Conservation (phyloP, 2,888 invertebrate species). For the Leptopilina drosophilae region DNA sequence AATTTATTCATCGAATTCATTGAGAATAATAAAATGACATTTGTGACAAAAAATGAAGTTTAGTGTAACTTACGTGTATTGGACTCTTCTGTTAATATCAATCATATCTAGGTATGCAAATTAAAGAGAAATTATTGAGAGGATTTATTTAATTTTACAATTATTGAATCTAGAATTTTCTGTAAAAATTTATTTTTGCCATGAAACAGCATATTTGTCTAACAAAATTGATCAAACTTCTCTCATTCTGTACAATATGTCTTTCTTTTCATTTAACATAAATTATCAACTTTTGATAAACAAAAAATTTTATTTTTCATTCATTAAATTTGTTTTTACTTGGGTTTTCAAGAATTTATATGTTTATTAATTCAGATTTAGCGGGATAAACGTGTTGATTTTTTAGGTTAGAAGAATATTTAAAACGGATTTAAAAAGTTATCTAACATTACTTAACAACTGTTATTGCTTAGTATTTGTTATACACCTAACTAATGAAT, state of each 20-base stretch:
- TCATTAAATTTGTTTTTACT: not conserved
- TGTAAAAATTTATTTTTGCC: not conserved
- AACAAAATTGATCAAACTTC: not conserved
- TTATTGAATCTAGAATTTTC: not conserved
- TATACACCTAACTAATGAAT: not conserved
- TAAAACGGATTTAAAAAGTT: not conserved
- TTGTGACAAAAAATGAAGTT: slow-evolving; percentile 79
- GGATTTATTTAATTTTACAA: not conserved
- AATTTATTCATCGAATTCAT: not conserved
- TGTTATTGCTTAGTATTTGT: not conserved
- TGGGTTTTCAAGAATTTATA: not conserved
- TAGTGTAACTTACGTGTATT: slow-evolving; percentile 80
- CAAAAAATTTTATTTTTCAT: not conserved
- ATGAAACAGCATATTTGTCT: not conserved
- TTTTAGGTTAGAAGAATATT: not conserved
- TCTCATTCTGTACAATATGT: no score
- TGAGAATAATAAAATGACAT: slow-evolving; percentile 37
- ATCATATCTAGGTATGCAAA: slow-evolving; percentile 79
- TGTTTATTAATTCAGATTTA: not conserved
- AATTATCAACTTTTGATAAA: no score
- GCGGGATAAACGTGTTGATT: not conserved
- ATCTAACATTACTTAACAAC: not conserved
- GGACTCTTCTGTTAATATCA: slow-evolving; percentile 81
- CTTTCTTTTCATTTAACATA: no score
- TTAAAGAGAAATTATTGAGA: not conserved